These are phyloP conservation scores for Fistularia commersonii DNA, from an alignment of 2,797 vertebrate genomes.

Conservation along the genomic window DNA sequence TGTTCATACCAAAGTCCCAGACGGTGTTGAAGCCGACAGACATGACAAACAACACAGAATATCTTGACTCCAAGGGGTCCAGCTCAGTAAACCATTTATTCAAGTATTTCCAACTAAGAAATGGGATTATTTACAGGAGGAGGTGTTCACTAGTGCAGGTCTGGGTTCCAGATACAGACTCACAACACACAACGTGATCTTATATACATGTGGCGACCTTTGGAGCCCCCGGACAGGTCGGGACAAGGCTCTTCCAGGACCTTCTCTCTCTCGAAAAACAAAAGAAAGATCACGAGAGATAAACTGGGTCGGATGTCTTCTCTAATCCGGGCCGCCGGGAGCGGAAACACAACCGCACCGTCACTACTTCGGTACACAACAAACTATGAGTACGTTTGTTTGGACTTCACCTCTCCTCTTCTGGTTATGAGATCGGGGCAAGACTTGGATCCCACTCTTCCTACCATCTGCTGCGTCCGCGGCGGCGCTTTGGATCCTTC, in stretches of 20 bases:
- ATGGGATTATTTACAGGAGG: slow-evolving; percentile 69
- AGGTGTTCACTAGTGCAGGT: slow-evolving; percentile 75
- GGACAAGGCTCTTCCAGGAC: slow-evolving; percentile 46
- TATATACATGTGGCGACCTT: slow-evolving; percentile 38
- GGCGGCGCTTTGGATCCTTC: slow-evolving; percentile 18
- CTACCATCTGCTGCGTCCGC: slow-evolving; percentile 20
- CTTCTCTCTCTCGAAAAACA: slow-evolving; percentile 37
- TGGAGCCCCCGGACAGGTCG: slow-evolving; percentile 30
- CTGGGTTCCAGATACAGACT: slow-evolving; percentile 61
- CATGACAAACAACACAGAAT: neutral
- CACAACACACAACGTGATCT: slow-evolving; percentile 55
- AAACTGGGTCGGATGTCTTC: slow-evolving; percentile 27
- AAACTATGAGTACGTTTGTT: slow-evolving; percentile 22
- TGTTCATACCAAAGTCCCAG: too few relatives aligned
- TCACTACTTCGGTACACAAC: slow-evolving; percentile 39
- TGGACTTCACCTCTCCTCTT: slow-evolving; percentile 19
- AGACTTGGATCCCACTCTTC: slow-evolving; percentile 17
- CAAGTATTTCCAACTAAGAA: slow-evolving; percentile 74
- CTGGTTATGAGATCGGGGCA: slow-evolving; percentile 11
- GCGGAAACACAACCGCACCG: slow-evolving; percentile 40
- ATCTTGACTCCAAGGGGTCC: slow-evolving; percentile 1
- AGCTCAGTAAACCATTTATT: slow-evolving; percentile 73
- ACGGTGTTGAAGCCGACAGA: neutral
- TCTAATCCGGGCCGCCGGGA: slow-evolving; percentile 43
- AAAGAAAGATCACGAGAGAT: slow-evolving; percentile 20